Conservation (phyloP, 2,113 vertebrate genomes). For the Alces alces region DNA sequence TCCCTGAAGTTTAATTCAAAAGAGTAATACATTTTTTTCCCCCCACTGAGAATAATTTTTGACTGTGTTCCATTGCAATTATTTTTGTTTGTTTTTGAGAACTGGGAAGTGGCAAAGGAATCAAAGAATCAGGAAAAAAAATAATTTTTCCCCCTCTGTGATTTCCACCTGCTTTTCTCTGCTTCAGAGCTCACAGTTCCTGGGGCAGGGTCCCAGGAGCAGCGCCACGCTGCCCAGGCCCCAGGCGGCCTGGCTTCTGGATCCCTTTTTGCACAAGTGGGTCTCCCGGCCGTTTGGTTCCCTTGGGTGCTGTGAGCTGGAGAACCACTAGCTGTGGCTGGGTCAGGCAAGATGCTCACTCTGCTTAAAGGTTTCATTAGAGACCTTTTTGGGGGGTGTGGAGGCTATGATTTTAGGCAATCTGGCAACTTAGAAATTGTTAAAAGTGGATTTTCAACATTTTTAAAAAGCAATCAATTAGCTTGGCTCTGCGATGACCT, state of each 20-base stretch:
- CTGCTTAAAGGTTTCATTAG: neutral
- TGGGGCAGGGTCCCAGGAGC: too few species aligned
- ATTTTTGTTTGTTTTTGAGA: neutral
- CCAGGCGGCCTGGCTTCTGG: neutral
- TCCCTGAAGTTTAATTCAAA: neutral
- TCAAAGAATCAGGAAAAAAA: neutral
- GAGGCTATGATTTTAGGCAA: neutral
- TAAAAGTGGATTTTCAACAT: conserved; percentile 23
- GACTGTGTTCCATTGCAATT: neutral
- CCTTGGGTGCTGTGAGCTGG: neutral
- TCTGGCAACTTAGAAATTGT: neutral
- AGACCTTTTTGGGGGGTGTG: neutral
- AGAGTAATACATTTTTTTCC: neutral
- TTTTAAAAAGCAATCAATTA: fast-evolving
- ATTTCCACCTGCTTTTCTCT: neutral
- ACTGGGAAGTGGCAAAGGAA: neutral
- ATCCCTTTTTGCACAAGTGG: neutral
- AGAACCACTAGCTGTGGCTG: fast-evolving
- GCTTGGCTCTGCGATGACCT: neutral
- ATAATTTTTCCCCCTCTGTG: fast-evolving
- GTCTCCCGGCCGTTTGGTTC: neutral
- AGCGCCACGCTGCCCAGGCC: fast-evolving
- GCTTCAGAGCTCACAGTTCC: neutral
- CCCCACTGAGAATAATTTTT: neutral
- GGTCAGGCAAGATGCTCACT: neutral